Evolutionary conservation across 2,888 invertebrate species (phyloP).

Genomic region (Ellobium chinense): DNA sequence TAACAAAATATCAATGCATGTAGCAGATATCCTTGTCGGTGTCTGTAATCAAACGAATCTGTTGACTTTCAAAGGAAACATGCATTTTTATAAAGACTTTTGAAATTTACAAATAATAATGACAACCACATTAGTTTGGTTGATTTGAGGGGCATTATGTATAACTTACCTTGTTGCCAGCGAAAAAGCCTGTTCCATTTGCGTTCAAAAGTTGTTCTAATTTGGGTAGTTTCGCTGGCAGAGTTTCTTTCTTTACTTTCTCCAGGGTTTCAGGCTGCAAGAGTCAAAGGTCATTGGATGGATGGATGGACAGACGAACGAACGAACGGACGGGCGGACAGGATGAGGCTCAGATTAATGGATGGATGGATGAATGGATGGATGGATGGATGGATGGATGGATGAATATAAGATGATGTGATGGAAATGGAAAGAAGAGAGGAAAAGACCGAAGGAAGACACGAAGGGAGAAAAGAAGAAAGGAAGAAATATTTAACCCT

Average conservation of each 20-base stretch:
- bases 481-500: too few species aligned
- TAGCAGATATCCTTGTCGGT: too few species aligned
- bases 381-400: neutral
- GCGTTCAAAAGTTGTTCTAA: neutral
- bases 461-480: neutral
- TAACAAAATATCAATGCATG: too few species aligned
- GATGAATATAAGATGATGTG: neutral
- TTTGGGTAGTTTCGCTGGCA: neutral
- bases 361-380: neutral
- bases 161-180: slow-evolving; percentile 12
- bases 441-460: neutral
- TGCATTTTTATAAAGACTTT: too few species aligned
- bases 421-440: neutral
- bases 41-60: too few species aligned
- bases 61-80: too few species aligned
- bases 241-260: neutral
- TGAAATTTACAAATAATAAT: too few species aligned
- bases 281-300: neutral
- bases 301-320: neutral
- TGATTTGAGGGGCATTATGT: too few species aligned
- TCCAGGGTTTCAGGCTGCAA: neutral
- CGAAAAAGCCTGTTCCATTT: slow-evolving; percentile 16
- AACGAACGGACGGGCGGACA: neutral
- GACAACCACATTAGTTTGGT: too few species aligned
- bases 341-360: too few species aligned